phyloP scores from a whole-genome alignment of 2,888 invertebrate genomes.

The Unio pictorum region DNA sequence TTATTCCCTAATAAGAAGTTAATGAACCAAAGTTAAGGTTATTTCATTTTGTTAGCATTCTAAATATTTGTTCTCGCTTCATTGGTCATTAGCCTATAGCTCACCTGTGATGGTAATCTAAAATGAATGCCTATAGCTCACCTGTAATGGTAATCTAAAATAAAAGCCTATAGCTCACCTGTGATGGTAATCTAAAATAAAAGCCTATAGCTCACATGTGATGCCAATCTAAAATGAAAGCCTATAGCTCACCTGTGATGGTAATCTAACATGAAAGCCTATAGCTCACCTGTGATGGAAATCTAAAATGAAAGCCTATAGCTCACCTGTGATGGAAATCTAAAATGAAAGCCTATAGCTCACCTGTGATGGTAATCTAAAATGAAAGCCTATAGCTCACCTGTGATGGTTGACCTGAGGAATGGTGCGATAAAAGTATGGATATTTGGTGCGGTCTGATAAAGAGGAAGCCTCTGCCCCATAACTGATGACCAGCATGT shows the following conservation, averaged over 20 bases:
- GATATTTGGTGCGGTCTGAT: constrained; percentile 80
- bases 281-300: constrained; percentile 77
- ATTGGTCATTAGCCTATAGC: too few species aligned
- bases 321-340: constrained; percentile 79
- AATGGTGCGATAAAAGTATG: constrained; percentile 85
- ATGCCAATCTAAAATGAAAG: background rate
- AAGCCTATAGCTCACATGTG: too few species aligned
- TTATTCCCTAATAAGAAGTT: too few species aligned
- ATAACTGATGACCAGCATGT: constrained; percentile 83
- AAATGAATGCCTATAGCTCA: constrained; percentile 50
- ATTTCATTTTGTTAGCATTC: too few species aligned
- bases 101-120: too few species aligned
- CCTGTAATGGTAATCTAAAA: constrained; percentile 75
- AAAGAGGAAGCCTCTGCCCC: constrained; percentile 84
- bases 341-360: too few species aligned
- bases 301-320: too few species aligned
- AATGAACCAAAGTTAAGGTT: too few species aligned
- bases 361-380: background rate
- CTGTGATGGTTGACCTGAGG: constrained; percentile 83
- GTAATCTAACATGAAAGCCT: background rate
- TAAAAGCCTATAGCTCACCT: too few species aligned
- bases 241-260: constrained; percentile 76
- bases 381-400: constrained; percentile 55
- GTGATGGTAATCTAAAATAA: too few species aligned
- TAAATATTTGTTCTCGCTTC: background rate